These are phyloP conservation scores for Cacatua alba DNA, from an alignment of 2,113 vertebrate genomes.

Conservation along the genomic window DNA sequence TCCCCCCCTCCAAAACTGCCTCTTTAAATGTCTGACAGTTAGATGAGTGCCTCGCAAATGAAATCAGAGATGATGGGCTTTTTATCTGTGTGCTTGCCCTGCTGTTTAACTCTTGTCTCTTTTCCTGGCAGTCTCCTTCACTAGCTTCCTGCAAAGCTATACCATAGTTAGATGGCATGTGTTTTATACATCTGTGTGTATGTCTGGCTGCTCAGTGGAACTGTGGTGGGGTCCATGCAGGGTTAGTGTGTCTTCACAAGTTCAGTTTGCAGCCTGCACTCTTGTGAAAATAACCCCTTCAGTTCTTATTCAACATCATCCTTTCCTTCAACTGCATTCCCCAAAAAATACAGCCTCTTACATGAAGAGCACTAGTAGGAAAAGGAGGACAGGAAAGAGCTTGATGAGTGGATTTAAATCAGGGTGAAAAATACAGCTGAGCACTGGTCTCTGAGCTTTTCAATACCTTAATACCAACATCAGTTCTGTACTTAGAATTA, in stretches of 20 bases:
- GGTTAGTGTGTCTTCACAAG: not conserved
- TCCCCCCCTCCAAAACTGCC: not conserved
- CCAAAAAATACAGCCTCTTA: not conserved
- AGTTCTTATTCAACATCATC: not conserved
- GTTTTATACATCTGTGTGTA: not conserved
- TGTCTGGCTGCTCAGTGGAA: not conserved
- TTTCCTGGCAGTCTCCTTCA: not conserved
- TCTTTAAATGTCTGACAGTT: not conserved
- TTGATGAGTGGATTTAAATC: not conserved
- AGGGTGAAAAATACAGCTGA: not conserved
- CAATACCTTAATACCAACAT: not conserved
- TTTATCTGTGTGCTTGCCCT: not conserved
- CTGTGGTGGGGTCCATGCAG: too few species aligned
- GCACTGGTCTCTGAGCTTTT: not conserved
- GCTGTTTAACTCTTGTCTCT: not conserved
- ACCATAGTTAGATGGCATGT: fast-evolving
- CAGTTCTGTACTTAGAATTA: not conserved
- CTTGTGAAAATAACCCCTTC: not conserved
- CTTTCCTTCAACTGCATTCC: not conserved
- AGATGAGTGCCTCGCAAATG: not conserved
- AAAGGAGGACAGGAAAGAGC: not conserved
- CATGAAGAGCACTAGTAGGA: not conserved
- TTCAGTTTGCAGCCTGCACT: not conserved
- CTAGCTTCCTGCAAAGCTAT: not conserved
- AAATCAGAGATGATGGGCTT: not conserved